Evolutionary conservation across 2,113 vertebrate species (phyloP), one percentile per base, ranked within the genome.

Genomic region (Eolophus roseicapilla): DNA sequence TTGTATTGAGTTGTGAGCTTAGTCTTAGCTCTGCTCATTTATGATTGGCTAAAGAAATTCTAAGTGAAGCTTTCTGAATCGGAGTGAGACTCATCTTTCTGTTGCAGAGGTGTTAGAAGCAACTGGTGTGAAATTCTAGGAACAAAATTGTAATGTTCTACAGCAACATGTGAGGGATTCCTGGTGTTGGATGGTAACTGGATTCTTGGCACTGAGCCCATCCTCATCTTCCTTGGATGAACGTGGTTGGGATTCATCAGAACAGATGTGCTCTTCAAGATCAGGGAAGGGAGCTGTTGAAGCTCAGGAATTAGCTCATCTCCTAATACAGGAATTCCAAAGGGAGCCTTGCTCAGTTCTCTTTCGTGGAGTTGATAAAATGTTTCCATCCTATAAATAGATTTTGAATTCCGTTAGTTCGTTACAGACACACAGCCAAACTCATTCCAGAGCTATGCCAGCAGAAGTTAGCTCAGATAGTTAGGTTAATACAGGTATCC

Each of bases 331-430:
- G 73, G 91, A 74, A 31, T 7, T 74, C 37, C 31, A 41, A n/a
- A 80, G 25, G 33, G 29, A 73, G 8, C 25, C 59, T 90, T 86
- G 28, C 39, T 88, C 65, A 53, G 7, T 88, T 65, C 71, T 90
- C 52, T 62, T 91, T 69, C 39, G 52, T 67, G 62, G 57, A 73
- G 20, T 9, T 68, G 35, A 85, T 57, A 47, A 79, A 94, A 85
- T 52, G 44, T 92, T 96, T 93, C 90, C 63, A 80, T 88, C n/a
- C 67, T 79, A 57, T 86, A 43, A 90, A 69, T 3, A 90, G 90
- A 46, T 52, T 82, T 82, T 85, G 10, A 60, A 64, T 67, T 92
- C 46, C 75, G 4, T 64, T 77, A 46, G 39, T 85, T 85, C 46
- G 10, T 80, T 65, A 16, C 46, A 87, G 59, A 65, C 14, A 35